Conservation (phyloP, 2,888 invertebrate genomes). For the Shargacucullia verbasci region DNA sequence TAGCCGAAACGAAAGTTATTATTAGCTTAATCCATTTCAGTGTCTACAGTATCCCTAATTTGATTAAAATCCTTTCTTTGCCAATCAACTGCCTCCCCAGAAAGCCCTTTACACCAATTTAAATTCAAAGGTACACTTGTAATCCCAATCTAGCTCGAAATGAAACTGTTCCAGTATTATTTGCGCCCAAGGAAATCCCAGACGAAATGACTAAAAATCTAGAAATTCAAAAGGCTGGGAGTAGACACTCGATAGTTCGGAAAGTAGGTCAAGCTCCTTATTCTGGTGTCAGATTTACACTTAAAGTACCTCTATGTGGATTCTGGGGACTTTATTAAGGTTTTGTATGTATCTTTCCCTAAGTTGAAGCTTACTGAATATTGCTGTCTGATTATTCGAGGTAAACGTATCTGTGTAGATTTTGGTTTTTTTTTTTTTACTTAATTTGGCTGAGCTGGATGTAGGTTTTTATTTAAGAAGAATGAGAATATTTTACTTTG, state of each 20-base stretch:
- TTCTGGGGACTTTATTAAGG: constrained; percentile 25
- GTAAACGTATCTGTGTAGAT: neutral
- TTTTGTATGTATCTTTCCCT: constrained; percentile 13
- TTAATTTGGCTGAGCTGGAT: too few relatives aligned
- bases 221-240: constrained; percentile 48
- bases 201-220: constrained; percentile 28
- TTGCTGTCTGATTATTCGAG: neutral
- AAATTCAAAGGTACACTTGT: constrained; percentile 34
- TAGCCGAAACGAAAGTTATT: neutral
- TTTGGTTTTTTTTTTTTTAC: neutral
- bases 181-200: constrained; percentile 28
- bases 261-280: constrained; percentile 54
- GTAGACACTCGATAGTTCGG: constrained; percentile 37
- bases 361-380: constrained; percentile 5
- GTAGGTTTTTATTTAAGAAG: too few relatives aligned
- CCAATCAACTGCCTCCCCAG: neutral
- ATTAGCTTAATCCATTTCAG: neutral
- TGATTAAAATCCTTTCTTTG: constrained; percentile 9
- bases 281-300: constrained; percentile 37
- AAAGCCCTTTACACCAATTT: constrained; percentile 15
- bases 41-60: constrained; percentile 2
- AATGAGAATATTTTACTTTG: too few relatives aligned
- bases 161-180: constrained; percentile 35
- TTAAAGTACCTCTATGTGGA: constrained; percentile 14
- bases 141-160: constrained; percentile 24